Evolutionary conservation across 2,113 vertebrate genomes (phyloP), one percentile per base, ranked within the genome.

Genomic region (Lepus europaeus): DNA sequence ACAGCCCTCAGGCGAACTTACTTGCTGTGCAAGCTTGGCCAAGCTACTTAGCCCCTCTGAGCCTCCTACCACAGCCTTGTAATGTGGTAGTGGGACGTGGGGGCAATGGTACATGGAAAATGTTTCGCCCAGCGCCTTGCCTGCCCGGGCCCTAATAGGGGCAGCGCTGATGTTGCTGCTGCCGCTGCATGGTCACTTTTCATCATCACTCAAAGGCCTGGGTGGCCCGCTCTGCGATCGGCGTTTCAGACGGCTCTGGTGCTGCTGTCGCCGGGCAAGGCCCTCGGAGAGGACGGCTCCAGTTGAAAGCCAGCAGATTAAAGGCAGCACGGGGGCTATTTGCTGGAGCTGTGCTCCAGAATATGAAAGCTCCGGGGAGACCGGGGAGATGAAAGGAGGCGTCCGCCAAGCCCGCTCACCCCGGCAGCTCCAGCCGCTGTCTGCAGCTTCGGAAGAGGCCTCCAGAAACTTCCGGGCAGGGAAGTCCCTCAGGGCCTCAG

Each of bases 251-350:
- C 12, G 3, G 82, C 3, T 78, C 25, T 3, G 4, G 12, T 69
- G 25, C 29, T 25, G 25, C 25, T 25, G 56, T 74, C 1, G 3
- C 78, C 59, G 74, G 76, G n/a, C 76, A 17, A 45, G 68, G 6
- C 23, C 69, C 82, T 61, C 22, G 13, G 29, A 92, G 72, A 93
- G 64, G 53, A 49, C n/a, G 73, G 17, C 84, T 93, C 68, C 76
- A 88, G 95, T 93, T 95, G 94, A 97, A 97, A 95, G 92, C 33
- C 64, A 76, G 77, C 77, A 53, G 95, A 97, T 97, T 64, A 97
- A 97, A 96, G 96, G 85, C 90, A 89, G 89, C 94, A 36, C 3
- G 64, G 63, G 81, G 79, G 82, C 92, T 95, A 83, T 97, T 95
- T 97, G 96, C 90, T 89, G 22, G 92, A 93, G 88, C 90, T 61